These are phyloP conservation scores for Tillus elongatus DNA, from an alignment of 2,888 invertebrate genomes.

Conservation along the genomic window DNA sequence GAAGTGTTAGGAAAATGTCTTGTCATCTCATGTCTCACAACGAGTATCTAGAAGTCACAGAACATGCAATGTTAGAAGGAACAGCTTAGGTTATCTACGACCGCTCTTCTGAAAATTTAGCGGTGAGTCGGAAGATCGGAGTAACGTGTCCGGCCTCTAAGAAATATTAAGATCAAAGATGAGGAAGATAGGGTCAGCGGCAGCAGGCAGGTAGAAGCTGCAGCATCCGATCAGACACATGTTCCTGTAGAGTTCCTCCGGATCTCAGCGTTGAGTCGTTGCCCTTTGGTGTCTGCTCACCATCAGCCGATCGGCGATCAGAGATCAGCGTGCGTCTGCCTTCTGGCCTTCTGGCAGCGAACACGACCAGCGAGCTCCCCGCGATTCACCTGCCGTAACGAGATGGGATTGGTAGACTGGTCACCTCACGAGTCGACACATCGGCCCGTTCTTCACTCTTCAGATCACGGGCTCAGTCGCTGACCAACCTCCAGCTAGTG, in stretches of 20 bases:
- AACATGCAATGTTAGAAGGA: constrained; percentile 16
- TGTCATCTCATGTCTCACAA: constrained; percentile 14
- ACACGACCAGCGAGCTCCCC: no score
- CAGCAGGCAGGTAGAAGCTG: no score
- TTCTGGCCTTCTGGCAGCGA: constrained; percentile 16
- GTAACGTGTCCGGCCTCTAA: no score
- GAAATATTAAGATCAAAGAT: no score
- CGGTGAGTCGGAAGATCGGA: no score
- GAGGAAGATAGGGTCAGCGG: no score
- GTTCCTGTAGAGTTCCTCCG: constrained; percentile 31
- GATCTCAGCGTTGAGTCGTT: constrained; percentile 33
- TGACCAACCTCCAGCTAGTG: constrained; percentile 25
- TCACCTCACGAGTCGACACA: no score
- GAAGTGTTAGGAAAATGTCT: constrained; percentile 25
- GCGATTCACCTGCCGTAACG: constrained; percentile 36
- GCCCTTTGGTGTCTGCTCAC: constrained; percentile 35
- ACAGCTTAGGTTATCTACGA: no score
- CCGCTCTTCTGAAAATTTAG: no score
- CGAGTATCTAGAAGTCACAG: constrained; percentile 16
- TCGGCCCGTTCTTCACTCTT: constrained; percentile 17
- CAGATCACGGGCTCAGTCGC: constrained; percentile 26
- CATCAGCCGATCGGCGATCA: no score
- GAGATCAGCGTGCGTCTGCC: constrained; percentile 22
- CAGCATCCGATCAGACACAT: constrained; percentile 23
- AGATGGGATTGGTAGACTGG: constrained; percentile 34